Evolutionary conservation across 2,888 invertebrate species (phyloP).

Genomic region (Phania funesta): DNA sequence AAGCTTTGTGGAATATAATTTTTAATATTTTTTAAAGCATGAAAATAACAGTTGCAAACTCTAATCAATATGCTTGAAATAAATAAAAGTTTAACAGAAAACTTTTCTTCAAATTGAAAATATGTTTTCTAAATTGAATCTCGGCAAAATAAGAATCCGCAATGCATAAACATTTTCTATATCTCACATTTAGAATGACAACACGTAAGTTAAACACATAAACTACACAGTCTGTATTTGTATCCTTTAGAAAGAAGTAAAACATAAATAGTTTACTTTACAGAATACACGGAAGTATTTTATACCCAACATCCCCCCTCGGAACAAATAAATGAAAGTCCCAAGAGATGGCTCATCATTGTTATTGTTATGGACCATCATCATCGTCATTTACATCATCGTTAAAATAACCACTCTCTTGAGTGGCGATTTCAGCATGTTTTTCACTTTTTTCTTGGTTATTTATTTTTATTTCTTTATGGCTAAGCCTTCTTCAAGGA

Average conservation of each 20-base stretch:
- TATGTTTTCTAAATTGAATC: constrained; percentile 63
- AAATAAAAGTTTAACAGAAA: neutral
- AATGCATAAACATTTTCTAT: constrained; percentile 31
- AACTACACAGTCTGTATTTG: constrained; percentile 2
- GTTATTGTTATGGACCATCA: constrained; percentile 71
- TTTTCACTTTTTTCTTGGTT: constrained; percentile 44
- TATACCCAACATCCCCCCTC: constrained; percentile 67
- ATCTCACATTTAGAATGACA: constrained; percentile 73
- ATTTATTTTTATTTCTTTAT: constrained; percentile 39
- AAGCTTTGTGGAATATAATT: too few species aligned
- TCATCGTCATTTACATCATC: constrained; percentile 57
- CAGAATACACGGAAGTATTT: constrained; percentile 55
- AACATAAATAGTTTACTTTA: constrained; percentile 48
- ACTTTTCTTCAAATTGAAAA: constrained; percentile 73
- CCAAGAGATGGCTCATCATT: constrained; percentile 74
- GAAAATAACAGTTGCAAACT: neutral
- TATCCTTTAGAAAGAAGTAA: constrained; percentile 28
- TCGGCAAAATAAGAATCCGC: constrained; percentile 16
- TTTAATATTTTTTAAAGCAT: neutral
- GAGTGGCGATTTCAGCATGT: constrained; percentile 46
- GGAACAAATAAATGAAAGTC: constrained; percentile 68
- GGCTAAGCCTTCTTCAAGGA: constrained; percentile 52
- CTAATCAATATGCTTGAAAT: neutral
- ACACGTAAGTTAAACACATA: constrained; percentile 72
- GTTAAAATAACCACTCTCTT: constrained; percentile 36